These are phyloP conservation scores for Mormyrops attenuatus DNA, from an alignment of 2,797 vertebrate genomes.

Conservation along the genomic window DNA sequence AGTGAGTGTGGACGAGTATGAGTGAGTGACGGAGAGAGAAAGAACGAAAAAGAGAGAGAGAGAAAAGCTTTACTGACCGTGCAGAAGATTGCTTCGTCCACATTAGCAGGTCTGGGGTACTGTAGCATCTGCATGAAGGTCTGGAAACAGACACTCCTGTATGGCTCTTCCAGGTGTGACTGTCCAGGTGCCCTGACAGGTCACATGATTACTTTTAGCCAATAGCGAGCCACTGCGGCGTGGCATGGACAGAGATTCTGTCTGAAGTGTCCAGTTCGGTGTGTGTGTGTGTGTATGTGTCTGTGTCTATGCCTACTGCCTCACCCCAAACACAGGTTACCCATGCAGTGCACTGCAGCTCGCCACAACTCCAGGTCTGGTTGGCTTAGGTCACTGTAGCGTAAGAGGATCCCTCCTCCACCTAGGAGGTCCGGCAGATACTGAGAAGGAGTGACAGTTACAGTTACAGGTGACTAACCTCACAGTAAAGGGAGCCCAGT, in stretches of 20 bases:
- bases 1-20: background rate
- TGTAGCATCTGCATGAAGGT: constrained; percentile 79
- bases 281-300: background rate
- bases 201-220: background rate
- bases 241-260: background rate
- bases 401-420: constrained; percentile 68
- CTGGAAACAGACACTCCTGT: constrained; percentile 74
- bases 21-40: no score
- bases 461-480: background rate
- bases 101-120: constrained; percentile 63
- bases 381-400: constrained; percentile 65
- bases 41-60: background rate
- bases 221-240: background rate
- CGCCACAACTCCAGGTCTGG: constrained; percentile 72
- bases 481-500: background rate
- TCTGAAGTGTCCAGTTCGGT: background rate
- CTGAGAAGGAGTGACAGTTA: constrained; percentile 50
- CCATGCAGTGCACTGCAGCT: constrained; percentile 81
- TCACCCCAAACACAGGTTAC: constrained; percentile 88
- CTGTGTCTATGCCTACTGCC: background rate
- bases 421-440: constrained; percentile 74
- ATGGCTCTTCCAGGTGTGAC: constrained; percentile 76
- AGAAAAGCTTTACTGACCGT: constrained; percentile 59
- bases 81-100: constrained; percentile 83
- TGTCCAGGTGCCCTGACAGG: constrained; percentile 76